Conservation (phyloP, 2,888 invertebrate species). For the Bombylius major region DNA sequence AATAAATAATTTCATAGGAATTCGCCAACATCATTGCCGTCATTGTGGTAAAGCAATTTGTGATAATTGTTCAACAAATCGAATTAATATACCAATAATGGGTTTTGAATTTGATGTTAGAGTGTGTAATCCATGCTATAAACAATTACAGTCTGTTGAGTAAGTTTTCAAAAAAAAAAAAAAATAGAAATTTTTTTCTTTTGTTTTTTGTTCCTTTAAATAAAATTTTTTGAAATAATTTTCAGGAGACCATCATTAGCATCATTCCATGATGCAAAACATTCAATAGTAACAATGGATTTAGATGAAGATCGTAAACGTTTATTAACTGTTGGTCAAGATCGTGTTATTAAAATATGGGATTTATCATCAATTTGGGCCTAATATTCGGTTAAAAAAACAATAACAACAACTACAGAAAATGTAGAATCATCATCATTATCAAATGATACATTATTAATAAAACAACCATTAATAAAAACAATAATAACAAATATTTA, state of each 20-base stretch:
- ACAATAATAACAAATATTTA: not conserved
- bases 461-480: not conserved
- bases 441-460: not conserved
- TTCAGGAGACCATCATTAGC: slow-evolving; percentile 78
- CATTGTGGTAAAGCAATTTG: slow-evolving; percentile 95
- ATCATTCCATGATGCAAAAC: slow-evolving; percentile 90
- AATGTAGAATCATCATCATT: not conserved
- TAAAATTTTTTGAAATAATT: not conserved
- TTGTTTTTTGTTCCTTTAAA: too few relatives aligned
- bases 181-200: not conserved
- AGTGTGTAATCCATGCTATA: slow-evolving; percentile 86
- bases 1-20: slow-evolving; percentile 23
- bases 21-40: slow-evolving; percentile 83
- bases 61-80: slow-evolving; percentile 78
- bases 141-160: slow-evolving; percentile 72
- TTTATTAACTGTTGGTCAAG: slow-evolving; percentile 87
- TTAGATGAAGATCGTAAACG: slow-evolving; percentile 79
- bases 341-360: slow-evolving; percentile 90
- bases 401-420: not conserved
- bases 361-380: slow-evolving; percentile 57
- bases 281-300: slow-evolving; percentile 77
- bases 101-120: slow-evolving; percentile 97
- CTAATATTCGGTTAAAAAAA: slow-evolving; percentile 16
- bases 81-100: slow-evolving; percentile 85
- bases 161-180: slow-evolving; percentile 40